Evolutionary conservation across 2,113 vertebrate species (phyloP).

Genomic region (Alces alces): DNA sequence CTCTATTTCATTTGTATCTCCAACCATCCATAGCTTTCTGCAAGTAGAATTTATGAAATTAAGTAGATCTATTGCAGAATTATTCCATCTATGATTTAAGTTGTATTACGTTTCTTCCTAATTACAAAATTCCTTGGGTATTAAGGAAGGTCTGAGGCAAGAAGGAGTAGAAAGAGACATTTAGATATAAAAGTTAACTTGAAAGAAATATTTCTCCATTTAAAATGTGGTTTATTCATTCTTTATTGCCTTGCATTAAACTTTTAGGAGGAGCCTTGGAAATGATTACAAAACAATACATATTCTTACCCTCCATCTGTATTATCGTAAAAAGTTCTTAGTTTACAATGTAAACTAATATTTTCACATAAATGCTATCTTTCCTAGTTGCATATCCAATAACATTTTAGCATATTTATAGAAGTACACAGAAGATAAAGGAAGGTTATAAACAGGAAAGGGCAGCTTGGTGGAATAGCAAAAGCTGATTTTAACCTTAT

Average conservation of each 20-base stretch:
- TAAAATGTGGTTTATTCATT: not conserved
- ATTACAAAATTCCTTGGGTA: not conserved
- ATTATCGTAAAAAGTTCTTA: not conserved
- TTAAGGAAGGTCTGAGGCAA: not conserved
- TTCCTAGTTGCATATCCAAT: not conserved
- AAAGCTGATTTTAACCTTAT: not conserved
- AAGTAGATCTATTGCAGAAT: not conserved
- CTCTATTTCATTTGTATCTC: not conserved
- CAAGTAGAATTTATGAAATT: not conserved
- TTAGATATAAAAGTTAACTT: not conserved
- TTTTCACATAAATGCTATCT: not conserved
- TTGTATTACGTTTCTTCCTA: not conserved
- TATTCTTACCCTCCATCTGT: not conserved
- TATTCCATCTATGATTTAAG: conserved; percentile 20
- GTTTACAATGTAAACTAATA: not conserved
- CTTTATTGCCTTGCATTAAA: not conserved
- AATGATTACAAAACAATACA: not conserved
- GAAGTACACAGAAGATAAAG: not conserved
- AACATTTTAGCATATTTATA: not conserved
- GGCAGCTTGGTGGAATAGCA: not conserved
- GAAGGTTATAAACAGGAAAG: not conserved
- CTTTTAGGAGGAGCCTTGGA: not conserved
- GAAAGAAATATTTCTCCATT: conserved; percentile 10
- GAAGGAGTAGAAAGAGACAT: not conserved
- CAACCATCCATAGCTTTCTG: not conserved